Conservation (phyloP, 2,888 invertebrate species). For the Xestia rhomboidea region DNA sequence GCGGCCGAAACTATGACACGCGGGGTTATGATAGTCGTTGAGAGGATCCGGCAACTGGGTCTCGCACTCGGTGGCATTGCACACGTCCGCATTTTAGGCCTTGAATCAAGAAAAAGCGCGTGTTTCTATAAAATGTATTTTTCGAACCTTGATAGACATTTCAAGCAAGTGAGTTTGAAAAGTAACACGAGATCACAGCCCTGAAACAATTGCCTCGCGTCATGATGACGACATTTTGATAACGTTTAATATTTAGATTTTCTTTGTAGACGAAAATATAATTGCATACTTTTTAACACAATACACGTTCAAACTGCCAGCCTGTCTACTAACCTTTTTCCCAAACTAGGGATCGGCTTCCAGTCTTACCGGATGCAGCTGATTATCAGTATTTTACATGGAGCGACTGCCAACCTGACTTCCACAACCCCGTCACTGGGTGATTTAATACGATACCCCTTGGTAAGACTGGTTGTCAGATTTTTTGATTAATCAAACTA, state of each 20-base stretch:
- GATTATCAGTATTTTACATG: neutral
- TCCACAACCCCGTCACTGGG: neutral
- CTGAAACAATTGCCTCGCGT: slow-evolving; percentile 10
- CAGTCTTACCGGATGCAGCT: neutral
- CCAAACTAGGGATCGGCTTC: neutral
- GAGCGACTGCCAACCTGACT: neutral
- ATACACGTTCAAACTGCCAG: neutral
- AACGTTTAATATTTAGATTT: slow-evolving; percentile 17
- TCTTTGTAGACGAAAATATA: slow-evolving; percentile 10
- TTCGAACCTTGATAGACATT: no score
- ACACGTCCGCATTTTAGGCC: no score
- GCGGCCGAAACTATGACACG: no score
- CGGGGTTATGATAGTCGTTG: no score
- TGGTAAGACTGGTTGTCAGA: neutral
- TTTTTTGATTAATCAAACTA: neutral
- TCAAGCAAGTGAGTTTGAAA: neutral
- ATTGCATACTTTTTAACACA: neutral
- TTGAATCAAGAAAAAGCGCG: no score
- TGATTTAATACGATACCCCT: neutral
- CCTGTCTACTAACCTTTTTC: neutral
- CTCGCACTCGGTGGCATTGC: no score
- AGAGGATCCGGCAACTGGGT: no score
- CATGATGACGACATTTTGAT: slow-evolving; percentile 30
- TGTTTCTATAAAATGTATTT: no score
- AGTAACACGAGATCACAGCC: slow-evolving; percentile 10